phyloP scores from a whole-genome alignment of 2,113 vertebrate genomes.

The Vicugna pacos region DNA sequence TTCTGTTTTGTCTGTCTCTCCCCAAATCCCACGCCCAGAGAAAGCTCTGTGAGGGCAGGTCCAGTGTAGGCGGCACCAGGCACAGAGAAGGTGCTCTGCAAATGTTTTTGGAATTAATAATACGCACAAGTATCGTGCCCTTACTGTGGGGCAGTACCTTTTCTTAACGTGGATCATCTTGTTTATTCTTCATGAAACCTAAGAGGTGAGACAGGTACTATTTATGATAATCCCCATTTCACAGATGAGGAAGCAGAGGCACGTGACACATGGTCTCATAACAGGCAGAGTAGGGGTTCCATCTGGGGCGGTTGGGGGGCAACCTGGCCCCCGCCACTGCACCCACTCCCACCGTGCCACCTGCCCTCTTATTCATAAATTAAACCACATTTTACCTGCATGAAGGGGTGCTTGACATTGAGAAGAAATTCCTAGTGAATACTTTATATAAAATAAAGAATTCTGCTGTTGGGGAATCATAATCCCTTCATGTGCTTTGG shows the following conservation, averaged over 20 bases:
- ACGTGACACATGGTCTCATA: background rate
- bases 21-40: background rate
- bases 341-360: fast-evolving
- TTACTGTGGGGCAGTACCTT: fast-evolving
- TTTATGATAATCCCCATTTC: background rate
- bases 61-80: background rate
- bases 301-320: fast-evolving
- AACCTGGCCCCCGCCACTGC: background rate
- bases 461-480: background rate
- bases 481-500: background rate
- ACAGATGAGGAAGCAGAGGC: background rate
- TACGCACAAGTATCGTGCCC: fast-evolving
- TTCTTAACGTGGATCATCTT: background rate
- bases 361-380: background rate
- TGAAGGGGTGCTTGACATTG: fast-evolving
- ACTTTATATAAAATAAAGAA: background rate
- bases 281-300: background rate
- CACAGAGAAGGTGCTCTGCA: background rate
- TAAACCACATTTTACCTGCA: background rate
- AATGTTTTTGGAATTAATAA: background rate
- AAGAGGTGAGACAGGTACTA: fast-evolving
- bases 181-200: background rate
- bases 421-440: background rate
- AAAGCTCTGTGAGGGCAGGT: fast-evolving
- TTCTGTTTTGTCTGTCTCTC: background rate